A percentile compares a stretch with the other conserved stretches of the same genome.
phyloP scores from a whole-genome alignment of 2,797 vertebrate species.

The Lates japonicus region DNA sequence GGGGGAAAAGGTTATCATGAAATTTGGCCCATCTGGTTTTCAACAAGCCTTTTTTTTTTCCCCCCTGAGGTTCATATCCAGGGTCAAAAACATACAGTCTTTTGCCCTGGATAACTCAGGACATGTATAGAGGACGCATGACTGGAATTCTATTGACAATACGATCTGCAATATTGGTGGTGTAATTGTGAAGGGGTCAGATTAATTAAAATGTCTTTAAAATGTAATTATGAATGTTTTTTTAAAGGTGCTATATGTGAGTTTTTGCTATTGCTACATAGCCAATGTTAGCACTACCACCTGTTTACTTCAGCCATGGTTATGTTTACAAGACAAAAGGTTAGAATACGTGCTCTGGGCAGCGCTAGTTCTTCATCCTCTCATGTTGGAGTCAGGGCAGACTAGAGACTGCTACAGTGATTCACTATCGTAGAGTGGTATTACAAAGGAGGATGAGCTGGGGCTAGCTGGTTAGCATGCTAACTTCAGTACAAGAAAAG shows the following conservation, averaged over 20 bases:
- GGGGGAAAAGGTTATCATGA: conserved; percentile 69
- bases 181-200: conserved; percentile 7
- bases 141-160: conserved; percentile 34
- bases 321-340: no score
- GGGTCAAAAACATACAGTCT: conserved; percentile 68
- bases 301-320: no score
- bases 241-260: neutral
- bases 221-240: conserved; percentile 44
- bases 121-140: conserved; percentile 24
- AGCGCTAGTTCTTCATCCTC: no score
- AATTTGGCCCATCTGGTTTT: conserved; percentile 62
- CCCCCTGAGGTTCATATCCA: conserved; percentile 55
- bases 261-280: no score
- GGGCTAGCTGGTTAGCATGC: no score
- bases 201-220: conserved; percentile 46
- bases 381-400: no score
- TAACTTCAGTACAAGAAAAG: no score
- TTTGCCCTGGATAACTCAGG: conserved; percentile 28
- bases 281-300: no score
- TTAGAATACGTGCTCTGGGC: no score
- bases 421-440: no score
- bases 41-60: conserved; percentile 52
- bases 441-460: no score
- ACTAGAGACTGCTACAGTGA: no score
- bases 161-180: conserved; percentile 6